A percentile compares a stretch with the other conserved stretches of the same genome.
phyloP scores from a whole-genome alignment of 2,113 vertebrate species.

The Pterocles orientalis region DNA sequence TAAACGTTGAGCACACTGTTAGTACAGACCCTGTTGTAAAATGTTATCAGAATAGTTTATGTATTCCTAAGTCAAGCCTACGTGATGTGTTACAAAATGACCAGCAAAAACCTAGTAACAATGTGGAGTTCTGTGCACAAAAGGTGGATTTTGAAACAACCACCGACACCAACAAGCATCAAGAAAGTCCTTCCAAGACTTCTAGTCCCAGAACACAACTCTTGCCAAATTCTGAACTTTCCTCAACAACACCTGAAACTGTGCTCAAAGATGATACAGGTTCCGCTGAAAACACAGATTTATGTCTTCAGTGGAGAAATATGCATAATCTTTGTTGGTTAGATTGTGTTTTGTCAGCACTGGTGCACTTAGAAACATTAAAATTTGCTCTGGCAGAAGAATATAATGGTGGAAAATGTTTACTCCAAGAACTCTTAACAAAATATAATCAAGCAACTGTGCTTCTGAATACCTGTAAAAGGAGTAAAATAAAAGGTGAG shows the following conservation, averaged over 20 bases:
- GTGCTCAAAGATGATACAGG: background rate
- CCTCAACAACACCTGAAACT: conserved; percentile 2
- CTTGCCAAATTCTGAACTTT: background rate
- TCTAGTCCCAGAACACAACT: background rate
- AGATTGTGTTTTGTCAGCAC: conserved; percentile 84
- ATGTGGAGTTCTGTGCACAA: background rate
- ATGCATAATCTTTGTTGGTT: conserved; percentile 86
- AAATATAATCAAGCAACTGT: conserved; percentile 74
- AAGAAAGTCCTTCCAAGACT: background rate
- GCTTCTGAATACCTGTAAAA: conserved; percentile 62
- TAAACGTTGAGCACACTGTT: background rate
- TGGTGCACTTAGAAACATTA: conserved; percentile 83
- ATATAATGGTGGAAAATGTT: conserved; percentile 35
- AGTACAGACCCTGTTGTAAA: background rate
- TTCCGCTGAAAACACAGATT: background rate
- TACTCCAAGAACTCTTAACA: conserved; percentile 77
- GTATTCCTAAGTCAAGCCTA: background rate
- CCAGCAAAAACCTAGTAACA: background rate
- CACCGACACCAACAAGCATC: background rate
- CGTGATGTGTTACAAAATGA: background rate
- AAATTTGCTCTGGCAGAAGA: conserved; percentile 39
- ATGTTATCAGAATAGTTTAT: background rate
- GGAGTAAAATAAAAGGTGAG: conserved; percentile 68
- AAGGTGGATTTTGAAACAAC: conserved; percentile 23
- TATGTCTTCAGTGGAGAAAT: conserved; percentile 87